Conservation (phyloP, 30 jellyfish, hydroid and myxozoan species). For the Haliclystus octoradiatus region DNA sequence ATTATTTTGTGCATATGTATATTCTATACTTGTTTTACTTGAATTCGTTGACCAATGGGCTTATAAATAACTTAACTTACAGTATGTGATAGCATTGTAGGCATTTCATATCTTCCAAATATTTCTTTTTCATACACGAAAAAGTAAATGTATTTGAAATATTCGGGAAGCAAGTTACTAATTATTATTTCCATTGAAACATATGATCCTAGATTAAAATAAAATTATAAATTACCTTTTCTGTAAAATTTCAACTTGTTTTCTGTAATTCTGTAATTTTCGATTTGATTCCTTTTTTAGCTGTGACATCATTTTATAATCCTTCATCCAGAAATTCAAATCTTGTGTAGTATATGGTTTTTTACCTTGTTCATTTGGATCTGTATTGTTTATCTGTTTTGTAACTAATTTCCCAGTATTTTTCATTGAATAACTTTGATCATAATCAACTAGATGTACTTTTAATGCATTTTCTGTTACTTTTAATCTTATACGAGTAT, state of each 20-base stretch:
- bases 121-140: no score
- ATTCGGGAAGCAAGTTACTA: no score
- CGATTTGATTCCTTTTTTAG: background rate
- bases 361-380: background rate
- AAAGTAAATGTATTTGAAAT: no score
- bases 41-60: no score
- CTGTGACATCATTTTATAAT: background rate
- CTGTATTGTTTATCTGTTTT: background rate
- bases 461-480: constrained; percentile 10
- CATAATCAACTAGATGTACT: background rate
- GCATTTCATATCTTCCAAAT: no score
- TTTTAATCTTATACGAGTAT: constrained; percentile 15
- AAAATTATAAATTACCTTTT: background rate
- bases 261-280: no score
- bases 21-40: no score
- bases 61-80: no score
- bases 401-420: background rate
- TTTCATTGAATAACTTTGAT: background rate
- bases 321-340: background rate
- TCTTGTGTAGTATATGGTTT: background rate
- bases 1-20: no score
- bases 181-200: no score
- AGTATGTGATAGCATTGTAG: no score
- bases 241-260: background rate
- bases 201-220: no score